Evolutionary conservation across 2,113 vertebrate species (phyloP), one percentile per base, ranked within the genome.

Genomic region (Marmota flaviventris): DNA sequence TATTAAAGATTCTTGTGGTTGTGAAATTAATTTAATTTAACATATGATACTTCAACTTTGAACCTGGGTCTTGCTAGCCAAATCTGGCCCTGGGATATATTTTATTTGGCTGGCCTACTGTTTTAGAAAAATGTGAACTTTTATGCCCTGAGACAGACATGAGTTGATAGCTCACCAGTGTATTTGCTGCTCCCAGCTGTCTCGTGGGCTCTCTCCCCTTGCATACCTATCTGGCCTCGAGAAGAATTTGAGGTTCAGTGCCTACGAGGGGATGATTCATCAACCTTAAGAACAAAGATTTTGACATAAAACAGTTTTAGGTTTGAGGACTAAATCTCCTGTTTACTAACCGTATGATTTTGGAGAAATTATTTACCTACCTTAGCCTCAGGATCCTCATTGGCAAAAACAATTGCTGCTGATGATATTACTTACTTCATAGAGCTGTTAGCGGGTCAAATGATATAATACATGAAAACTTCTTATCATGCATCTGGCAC

Each of bases 21-120:
- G 85, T 95, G 37, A 94, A 96, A 94, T 95, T 97, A 98, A 93
- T 96, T 87, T 53, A 89, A 96, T 92, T 95, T 96, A 93, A 86
- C 61, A 48, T 69, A 79, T n/a, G 83, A 95, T 85, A 85, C 53
- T 72, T 97, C 69, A 89, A 82, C 61, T 96, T 93, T 97, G 90
- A 97, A 87, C 61, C 45, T 27, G 61, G 25, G 58, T 63, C 76
- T 93, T 97, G 48, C 65, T 90, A 81, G 81, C 72, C 85, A 77
- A 96, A 69, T 89, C 65, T 97, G 93, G 93, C 89, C 42, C 72
- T 73, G 51, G 45, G 32, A 81, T 92, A 27, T 94, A 70, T 97
- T 97, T 96, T 96, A 73, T 96, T 97, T 97, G 93, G 93, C 96
- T 45, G 63, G 4, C 61, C 2, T 8, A n/a, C 17, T 86, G 27